Percentiles rank a stretch among this genome's conserved stretches.
Conservation (phyloP, 2,113 vertebrate species). For the Oreochromis tanganicae region DNA sequence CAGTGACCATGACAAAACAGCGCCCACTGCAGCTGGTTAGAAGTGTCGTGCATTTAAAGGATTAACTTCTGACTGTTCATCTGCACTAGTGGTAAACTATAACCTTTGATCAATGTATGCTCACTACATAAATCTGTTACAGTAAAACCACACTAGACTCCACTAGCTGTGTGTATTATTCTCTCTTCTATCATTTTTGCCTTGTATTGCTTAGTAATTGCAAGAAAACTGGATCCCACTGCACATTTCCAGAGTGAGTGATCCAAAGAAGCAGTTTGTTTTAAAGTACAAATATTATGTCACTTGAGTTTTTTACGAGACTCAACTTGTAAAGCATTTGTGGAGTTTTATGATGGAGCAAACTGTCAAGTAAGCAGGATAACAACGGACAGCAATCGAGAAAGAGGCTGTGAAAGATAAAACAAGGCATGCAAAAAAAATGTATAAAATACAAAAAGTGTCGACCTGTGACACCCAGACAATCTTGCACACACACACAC, state of each 20-base stretch:
- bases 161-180: background rate
- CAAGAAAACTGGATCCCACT: background rate
- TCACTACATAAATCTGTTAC: background rate
- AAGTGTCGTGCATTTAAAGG: background rate
- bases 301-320: background rate
- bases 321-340: background rate
- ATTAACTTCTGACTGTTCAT: background rate
- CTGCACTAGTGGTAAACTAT: background rate
- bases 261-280: background rate
- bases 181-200: background rate
- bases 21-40: slow-evolving; percentile 36
- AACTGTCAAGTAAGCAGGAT: background rate
- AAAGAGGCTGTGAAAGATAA: background rate
- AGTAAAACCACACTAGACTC: background rate
- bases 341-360: background rate
- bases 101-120: background rate
- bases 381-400: background rate
- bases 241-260: background rate
- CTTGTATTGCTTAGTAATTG: background rate
- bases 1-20: slow-evolving; percentile 9
- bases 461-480: background rate
- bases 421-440: background rate
- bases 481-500: background rate
- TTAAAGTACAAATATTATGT: slow-evolving; percentile 16
- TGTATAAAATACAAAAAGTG: background rate